phyloP scores from a whole-genome alignment of 1,140 invertebrate species.

The Lethrus apterus region DNA sequence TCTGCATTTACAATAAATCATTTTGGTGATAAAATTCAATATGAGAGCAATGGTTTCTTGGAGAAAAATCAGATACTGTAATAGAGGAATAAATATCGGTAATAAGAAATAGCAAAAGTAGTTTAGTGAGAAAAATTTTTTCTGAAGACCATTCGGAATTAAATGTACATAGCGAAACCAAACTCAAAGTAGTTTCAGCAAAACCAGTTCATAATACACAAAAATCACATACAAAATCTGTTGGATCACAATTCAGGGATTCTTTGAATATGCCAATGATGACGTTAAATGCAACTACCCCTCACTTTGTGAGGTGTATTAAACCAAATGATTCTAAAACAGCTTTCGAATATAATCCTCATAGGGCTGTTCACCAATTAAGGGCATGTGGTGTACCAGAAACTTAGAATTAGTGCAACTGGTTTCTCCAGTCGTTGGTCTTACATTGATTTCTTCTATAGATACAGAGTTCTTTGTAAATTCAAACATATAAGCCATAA shows the following conservation, averaged over 20 bases:
- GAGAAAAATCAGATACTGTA: constrained; percentile 97
- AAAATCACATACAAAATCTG: constrained; percentile 52
- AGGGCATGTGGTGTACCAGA: constrained; percentile 95
- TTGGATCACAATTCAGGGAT: constrained; percentile 88
- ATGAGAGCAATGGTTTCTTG: constrained; percentile 85
- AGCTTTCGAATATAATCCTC: constrained; percentile 82
- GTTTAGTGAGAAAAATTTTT: constrained; percentile 52
- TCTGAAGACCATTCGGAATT: constrained; percentile 40
- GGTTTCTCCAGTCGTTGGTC: constrained; percentile 94
- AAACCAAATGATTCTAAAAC: constrained; percentile 96
- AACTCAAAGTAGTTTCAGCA: constrained; percentile 47
- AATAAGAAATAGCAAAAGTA: constrained; percentile 47
- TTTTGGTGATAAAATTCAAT: constrained; percentile 91
- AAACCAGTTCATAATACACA: constrained; percentile 41
- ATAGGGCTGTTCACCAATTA: constrained; percentile 90
- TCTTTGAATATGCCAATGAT: constrained; percentile 87
- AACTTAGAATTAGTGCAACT: constrained; percentile 91
- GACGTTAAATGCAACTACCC: constrained; percentile 90
- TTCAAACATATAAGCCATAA: constrained; percentile 74
- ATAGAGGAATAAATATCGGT: constrained; percentile 85
- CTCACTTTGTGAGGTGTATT: constrained; percentile 97
- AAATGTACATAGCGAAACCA: constrained; percentile 39
- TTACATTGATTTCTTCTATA: constrained; percentile 86
- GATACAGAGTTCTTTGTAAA: constrained; percentile 81
- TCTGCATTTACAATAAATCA: constrained; percentile 83